Evolutionary conservation across 2,888 invertebrate species (phyloP).

Genomic region (Rhabditoides inermis): DNA sequence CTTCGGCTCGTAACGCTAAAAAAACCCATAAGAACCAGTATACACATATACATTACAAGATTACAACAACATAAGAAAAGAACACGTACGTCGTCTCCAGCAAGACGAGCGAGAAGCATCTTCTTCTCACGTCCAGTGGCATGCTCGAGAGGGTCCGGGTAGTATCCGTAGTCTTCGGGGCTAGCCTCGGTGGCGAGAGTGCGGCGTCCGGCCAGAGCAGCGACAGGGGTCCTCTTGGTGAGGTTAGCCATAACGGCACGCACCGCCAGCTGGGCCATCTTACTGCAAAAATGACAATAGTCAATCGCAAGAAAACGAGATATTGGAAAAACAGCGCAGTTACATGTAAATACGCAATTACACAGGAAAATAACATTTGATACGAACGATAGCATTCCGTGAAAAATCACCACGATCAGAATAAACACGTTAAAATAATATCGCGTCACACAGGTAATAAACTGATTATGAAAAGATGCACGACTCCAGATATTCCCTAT

Average conservation of each 20-base stretch:
- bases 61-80: conserved; percentile 1
- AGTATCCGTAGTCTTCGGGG: conserved; percentile 50
- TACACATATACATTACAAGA: not conserved
- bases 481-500: too few relatives aligned
- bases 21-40: too few relatives aligned
- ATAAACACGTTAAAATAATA: too few relatives aligned
- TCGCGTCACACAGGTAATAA: too few relatives aligned
- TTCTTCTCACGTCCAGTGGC: conserved; percentile 85
- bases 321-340: too few relatives aligned
- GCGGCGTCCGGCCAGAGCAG: conserved; percentile 21
- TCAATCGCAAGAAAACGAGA: too few relatives aligned
- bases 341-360: too few relatives aligned
- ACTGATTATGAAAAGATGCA: too few relatives aligned
- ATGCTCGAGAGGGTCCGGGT: conserved; percentile 77
- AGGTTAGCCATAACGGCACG: conserved; percentile 26
- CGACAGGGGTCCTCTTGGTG: conserved; percentile 20
- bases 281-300: too few relatives aligned
- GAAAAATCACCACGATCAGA: too few relatives aligned
- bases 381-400: too few relatives aligned
- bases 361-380: too few relatives aligned
- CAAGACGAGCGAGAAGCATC: conserved; percentile 74
- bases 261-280: conserved; percentile 37
- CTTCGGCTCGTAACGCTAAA: conserved; percentile 51
- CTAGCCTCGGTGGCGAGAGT: conserved; percentile 44
- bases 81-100: conserved; percentile 70